Evolutionary conservation across 2,113 vertebrate species (phyloP), one percentile per base, ranked within the genome.

Genomic region (Cyanoramphus novaezelandiae): DNA sequence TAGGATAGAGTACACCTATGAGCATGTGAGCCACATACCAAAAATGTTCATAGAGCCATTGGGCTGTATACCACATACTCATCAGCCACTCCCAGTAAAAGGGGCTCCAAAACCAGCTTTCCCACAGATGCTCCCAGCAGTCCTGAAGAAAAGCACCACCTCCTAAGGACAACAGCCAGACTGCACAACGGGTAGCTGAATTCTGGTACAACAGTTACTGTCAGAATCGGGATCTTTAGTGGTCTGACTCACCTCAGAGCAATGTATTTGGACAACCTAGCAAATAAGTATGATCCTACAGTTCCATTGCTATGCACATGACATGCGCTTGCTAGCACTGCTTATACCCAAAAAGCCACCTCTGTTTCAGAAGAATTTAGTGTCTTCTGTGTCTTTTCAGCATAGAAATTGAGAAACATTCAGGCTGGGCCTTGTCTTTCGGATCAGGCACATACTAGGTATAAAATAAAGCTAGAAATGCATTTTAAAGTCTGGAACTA

Each of bases 391-490:
- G 7, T 25, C 31, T 69, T 76, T 72, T 69, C 23, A 57, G 11
- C 9, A 49, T 3, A 4, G 7, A 57, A 64, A 43, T 12, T 29
- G 17, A 18, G 9, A 81, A 83, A 82, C 46, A 43, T 50, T 59
- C 11, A 62, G 41, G 5, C 14, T 70, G 23, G 31, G 25, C 10
- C 16, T 72, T 0, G 0, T 4, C 60, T 83, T 90, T 47, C 37
- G 23, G 41, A 83, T 53, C 2, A 24, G 13, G 13, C 0, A 12
- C 29, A 62, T 8, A 68, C 4, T 19, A 7, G 5, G 4, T 74
- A 35, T 44, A 86, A 82, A 76, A 77, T 68, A 92, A 82, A 94
- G 68, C 13, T 29, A 91, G 21, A 82, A 93, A 81, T 25, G 15
- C 3, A 44, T 70, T 82, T 90, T 21, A 3, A 92, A 83, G 31